Evolutionary conservation across 2,888 invertebrate species (phyloP), one percentile per base, ranked within the genome.

Genomic region (Aproaerema taeniolella): DNA sequence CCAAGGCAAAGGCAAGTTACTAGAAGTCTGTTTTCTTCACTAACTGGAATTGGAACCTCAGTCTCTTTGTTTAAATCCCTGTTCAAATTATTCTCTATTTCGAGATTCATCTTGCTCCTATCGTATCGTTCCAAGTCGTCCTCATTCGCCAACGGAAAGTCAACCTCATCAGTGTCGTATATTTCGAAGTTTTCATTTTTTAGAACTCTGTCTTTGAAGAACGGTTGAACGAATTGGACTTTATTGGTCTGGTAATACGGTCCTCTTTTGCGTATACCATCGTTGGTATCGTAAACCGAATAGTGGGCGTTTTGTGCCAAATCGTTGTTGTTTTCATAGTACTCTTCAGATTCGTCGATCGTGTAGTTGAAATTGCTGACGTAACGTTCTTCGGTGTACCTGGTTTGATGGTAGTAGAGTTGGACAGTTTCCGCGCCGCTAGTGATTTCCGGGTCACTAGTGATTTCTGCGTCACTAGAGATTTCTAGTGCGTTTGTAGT

Each of bases 1-100:
- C 87, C 80, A 40, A 92, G 81, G 67, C 92, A 91, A 49, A 90
- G 67, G 50, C 87, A 81, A 46, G 89, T 88, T 42, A 68, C 72
- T 35, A 82, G 55, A 52, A 75, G 58, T 57, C 70, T 72, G 51
- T 81, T 64, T 40, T 79, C 70, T 33, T 58, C 59, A 34, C 72
- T 68, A 46, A 61, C 65, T 9, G 59, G 50, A 13, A 26, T n/a
- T n/a, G n/a, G n/a, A 17, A 59, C 49, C 44, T 71, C 69, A 50
- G 61, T 64, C 45, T 64, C 58, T 24, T 46, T 43, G 25, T 47
- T 43, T 48, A 69, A 47, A 44, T 67, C 66, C 48, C 50, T 61
- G 58, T 81, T 85, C 43, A 82, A 61, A 61, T 83, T 87, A 38
- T 73, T 69, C 50, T 75, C 75, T 47, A 88, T 74, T 42, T 78